These are phyloP conservation scores for Distichodus sexfasciatus DNA, from an alignment of 2,797 vertebrate genomes.

Conservation along the genomic window DNA sequence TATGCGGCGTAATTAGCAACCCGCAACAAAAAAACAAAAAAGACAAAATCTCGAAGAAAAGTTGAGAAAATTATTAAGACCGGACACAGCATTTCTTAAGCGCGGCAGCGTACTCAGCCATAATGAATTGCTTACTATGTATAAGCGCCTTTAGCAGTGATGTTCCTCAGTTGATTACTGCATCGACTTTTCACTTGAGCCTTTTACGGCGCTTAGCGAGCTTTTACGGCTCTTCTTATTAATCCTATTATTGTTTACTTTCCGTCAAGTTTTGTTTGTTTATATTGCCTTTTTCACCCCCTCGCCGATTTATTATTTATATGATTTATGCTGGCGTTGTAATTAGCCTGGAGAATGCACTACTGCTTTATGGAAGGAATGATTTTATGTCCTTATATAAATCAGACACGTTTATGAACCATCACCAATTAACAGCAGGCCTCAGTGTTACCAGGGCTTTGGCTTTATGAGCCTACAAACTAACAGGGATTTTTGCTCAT, in stretches of 20 bases:
- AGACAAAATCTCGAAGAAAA: too few relatives aligned
- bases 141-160: constrained; percentile 34
- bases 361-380: constrained; percentile 75
- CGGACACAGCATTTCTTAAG: constrained; percentile 22
- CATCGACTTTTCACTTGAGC: constrained; percentile 56
- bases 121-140: constrained; percentile 49
- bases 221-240: constrained; percentile 62
- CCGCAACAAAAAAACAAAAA: too few relatives aligned
- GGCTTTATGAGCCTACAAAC: constrained; percentile 49
- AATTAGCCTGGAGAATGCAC: constrained; percentile 80
- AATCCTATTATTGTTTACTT: constrained; percentile 66
- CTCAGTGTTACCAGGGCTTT: constrained; percentile 68
- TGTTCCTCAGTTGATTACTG: constrained; percentile 45
- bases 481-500: constrained; percentile 11
- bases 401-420: constrained; percentile 74
- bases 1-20: too few relatives aligned
- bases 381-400: constrained; percentile 76
- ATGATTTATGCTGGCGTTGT: constrained; percentile 74
- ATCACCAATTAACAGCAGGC: constrained; percentile 64
- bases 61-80: background rate
- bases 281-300: constrained; percentile 71
- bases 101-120: constrained; percentile 48
- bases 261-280: constrained; percentile 64
- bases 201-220: constrained; percentile 53
- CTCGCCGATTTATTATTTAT: constrained; percentile 57